Conservation (phyloP, 2,888 invertebrate species). For the Stratiomys singularior region DNA sequence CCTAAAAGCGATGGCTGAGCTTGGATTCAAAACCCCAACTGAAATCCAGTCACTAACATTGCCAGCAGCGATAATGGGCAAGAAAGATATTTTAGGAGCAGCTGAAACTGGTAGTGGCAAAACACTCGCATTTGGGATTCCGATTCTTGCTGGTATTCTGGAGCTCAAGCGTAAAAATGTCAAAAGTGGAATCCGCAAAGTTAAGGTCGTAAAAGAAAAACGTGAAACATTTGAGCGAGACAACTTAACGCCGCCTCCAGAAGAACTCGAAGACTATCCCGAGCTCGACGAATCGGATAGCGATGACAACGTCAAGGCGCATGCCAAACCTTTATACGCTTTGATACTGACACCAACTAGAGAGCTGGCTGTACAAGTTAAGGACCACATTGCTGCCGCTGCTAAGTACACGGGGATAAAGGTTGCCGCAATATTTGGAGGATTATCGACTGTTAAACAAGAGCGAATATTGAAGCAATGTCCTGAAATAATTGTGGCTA, state of each 20-base stretch:
- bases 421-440: constrained; percentile 90
- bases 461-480: constrained; percentile 81
- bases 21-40: constrained; percentile 85
- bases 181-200: constrained; percentile 60
- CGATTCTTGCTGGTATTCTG: constrained; percentile 87
- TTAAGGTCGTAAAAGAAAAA: constrained; percentile 46
- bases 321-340: constrained; percentile 72
- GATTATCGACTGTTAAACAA: constrained; percentile 94
- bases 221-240: constrained; percentile 56
- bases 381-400: constrained; percentile 81
- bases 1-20: constrained; percentile 77
- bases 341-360: constrained; percentile 95
- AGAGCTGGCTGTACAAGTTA: constrained; percentile 95
- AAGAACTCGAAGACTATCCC: constrained; percentile 57
- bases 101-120: constrained; percentile 99
- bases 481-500: constrained; percentile 96
- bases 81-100: constrained; percentile 94
- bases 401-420: constrained; percentile 80
- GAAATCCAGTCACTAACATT: constrained; percentile 85
- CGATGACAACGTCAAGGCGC: constrained; percentile 54
- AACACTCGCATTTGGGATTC: constrained; percentile 97
- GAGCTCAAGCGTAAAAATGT: constrained; percentile 69
- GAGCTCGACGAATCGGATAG: constrained; percentile 53
- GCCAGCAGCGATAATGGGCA: constrained; percentile 85
- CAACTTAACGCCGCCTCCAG: constrained; percentile 66